Evolutionary conservation across 2,888 invertebrate species (phyloP).

Genomic region (Allygus modestus): DNA sequence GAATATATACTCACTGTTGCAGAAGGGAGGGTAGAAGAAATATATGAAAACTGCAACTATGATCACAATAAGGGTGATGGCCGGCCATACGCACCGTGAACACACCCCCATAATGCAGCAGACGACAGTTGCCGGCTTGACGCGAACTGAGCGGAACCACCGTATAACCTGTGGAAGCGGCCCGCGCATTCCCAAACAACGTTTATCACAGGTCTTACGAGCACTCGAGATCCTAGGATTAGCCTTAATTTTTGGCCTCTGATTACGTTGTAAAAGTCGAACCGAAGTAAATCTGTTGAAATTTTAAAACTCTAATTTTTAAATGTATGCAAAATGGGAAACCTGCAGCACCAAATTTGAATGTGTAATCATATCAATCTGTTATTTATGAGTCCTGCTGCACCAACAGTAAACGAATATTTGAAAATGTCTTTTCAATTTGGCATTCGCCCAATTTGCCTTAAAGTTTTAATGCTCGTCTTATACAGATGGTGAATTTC

Average conservation of each 20-base stretch:
- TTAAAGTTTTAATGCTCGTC: no score
- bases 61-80: background rate
- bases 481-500: no score
- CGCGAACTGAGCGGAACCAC: background rate
- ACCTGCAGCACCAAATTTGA: no score
- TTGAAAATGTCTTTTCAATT: no score
- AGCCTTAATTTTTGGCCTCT: slow-evolving; percentile 9
- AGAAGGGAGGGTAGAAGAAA: slow-evolving; percentile 26
- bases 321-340: no score
- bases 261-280: no score
- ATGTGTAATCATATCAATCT: no score
- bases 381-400: no score
- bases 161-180: background rate
- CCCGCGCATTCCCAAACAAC: background rate
- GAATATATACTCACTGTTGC: background rate
- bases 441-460: no score
- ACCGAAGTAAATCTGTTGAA: no score
- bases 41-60: background rate
- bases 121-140: background rate
- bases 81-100: background rate
- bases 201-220: background rate
- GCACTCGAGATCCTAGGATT: background rate
- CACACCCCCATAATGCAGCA: slow-evolving; percentile 22
- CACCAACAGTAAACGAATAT: no score
- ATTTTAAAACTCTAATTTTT: no score